phyloP scores from a whole-genome alignment of 2,113 vertebrate genomes.

The Forbesichthys papilliferus region DNA sequence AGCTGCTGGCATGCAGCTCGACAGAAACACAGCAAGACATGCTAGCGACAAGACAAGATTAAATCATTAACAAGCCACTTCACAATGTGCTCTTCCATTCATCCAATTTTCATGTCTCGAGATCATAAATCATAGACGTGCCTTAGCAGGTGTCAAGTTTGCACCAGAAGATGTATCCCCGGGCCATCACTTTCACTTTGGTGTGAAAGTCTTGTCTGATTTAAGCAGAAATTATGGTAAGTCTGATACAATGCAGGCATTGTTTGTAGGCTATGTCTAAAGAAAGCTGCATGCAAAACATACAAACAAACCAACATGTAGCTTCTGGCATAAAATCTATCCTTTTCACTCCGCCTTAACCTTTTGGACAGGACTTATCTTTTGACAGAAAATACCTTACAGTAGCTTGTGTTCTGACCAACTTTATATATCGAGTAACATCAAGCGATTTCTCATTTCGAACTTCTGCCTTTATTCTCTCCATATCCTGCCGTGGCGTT shows the following conservation, averaged over 20 bases:
- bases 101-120: background rate
- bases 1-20: no score
- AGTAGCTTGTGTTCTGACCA: background rate
- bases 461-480: background rate
- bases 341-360: background rate
- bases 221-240: background rate
- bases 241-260: background rate
- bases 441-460: background rate
- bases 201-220: background rate
- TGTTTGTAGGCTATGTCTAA: background rate
- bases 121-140: background rate
- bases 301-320: background rate
- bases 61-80: background rate
- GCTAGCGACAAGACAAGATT: background rate
- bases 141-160: background rate
- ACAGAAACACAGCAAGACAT: no score
- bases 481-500: background rate
- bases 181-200: background rate
- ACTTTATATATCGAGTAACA: background rate
- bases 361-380: slow-evolving; percentile 1
- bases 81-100: background rate
- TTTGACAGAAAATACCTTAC: background rate
- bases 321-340: background rate
- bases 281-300: slow-evolving; percentile 4
- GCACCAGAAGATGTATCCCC: background rate